Conservation (phyloP, 2,113 vertebrate species). For the Edolisoma coerulescens region DNA sequence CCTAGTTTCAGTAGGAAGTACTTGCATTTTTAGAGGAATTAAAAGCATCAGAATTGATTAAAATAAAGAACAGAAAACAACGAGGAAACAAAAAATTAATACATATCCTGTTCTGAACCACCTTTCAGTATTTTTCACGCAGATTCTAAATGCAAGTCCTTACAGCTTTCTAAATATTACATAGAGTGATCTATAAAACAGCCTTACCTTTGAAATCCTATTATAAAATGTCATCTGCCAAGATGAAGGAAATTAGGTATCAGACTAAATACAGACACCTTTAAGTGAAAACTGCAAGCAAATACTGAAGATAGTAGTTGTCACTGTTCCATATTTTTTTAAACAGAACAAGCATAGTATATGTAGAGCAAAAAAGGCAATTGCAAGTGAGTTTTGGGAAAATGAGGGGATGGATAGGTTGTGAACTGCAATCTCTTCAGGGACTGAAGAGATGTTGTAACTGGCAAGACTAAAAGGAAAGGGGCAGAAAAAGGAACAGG, state of each 20-base stretch:
- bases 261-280: not conserved
- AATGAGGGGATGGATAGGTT: not conserved
- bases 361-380: not conserved
- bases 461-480: not conserved
- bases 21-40: not conserved
- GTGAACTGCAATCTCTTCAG: not conserved
- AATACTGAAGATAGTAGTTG: not conserved
- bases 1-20: not conserved
- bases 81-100: not conserved
- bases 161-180: not conserved
- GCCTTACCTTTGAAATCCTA: constrained; percentile 5
- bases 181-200: not conserved
- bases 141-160: not conserved
- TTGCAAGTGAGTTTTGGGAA: not conserved
- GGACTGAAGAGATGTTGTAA: not conserved
- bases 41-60: not conserved
- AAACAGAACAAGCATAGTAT: not conserved
- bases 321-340: not conserved
- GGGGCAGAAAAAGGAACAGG: not conserved
- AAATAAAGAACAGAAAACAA: not conserved
- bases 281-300: not conserved
- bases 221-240: not conserved
- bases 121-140: not conserved
- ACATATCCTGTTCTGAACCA: not conserved
- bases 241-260: not conserved